A percentile compares a stretch with the other conserved stretches of the same genome.
These are phyloP conservation scores for Hymenopus coronatus DNA, from an alignment of 2,888 invertebrate genomes.

Conservation along the genomic window DNA sequence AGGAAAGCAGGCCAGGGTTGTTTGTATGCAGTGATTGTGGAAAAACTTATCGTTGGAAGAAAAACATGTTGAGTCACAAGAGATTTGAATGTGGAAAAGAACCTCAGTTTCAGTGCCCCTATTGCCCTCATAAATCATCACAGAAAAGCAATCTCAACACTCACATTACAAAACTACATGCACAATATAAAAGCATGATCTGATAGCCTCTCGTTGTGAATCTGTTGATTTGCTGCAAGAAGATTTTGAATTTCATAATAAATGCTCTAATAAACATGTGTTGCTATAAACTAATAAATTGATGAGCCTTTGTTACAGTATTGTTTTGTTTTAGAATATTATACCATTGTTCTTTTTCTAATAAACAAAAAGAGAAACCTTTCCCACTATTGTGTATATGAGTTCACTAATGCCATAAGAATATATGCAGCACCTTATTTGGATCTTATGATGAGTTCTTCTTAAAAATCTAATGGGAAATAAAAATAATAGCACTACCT, in stretches of 20 bases:
- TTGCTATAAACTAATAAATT: background rate
- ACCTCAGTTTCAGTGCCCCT: slow-evolving; percentile 40
- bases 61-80: slow-evolving; percentile 34
- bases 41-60: slow-evolving; percentile 33
- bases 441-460: too few species aligned
- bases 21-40: slow-evolving; percentile 28
- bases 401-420: too few species aligned
- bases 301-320: too few species aligned
- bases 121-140: slow-evolving; percentile 38
- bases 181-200: background rate
- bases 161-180: slow-evolving; percentile 33
- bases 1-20: background rate
- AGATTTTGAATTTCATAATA: too few species aligned
- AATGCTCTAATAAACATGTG: background rate
- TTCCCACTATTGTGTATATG: too few species aligned
- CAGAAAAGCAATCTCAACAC: slow-evolving; percentile 37
- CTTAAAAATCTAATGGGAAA: too few species aligned
- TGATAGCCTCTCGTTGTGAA: background rate
- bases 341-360: too few species aligned
- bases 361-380: too few species aligned
- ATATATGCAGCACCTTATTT: too few species aligned
- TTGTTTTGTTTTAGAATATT: too few species aligned
- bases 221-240: background rate
- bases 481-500: too few species aligned
- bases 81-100: slow-evolving; percentile 39